These are phyloP conservation scores for Cephus pulcher DNA, from an alignment of 2,888 invertebrate genomes.

Conservation along the genomic window DNA sequence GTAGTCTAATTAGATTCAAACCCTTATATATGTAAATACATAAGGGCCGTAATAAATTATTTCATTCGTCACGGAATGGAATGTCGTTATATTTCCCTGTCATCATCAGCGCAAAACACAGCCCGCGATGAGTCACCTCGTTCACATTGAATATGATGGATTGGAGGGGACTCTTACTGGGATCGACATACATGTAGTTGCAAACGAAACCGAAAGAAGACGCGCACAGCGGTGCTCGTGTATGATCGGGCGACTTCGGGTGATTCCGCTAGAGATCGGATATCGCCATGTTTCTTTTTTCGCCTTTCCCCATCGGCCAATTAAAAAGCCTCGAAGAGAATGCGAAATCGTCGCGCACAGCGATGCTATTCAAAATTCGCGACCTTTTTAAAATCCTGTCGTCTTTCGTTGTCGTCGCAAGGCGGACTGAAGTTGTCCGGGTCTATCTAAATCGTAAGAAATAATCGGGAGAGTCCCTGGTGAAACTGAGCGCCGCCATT, in stretches of 20 bases:
- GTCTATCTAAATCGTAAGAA: neutral
- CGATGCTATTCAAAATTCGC: neutral
- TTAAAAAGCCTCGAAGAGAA: neutral
- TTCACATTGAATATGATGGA: neutral
- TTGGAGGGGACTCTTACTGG: neutral
- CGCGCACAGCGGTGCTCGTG: neutral
- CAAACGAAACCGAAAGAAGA: neutral
- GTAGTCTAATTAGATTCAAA: neutral
- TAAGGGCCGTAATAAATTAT: slow-evolving; percentile 14
- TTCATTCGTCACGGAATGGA: neutral
- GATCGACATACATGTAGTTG: neutral
- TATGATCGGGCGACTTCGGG: neutral
- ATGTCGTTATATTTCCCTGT: neutral
- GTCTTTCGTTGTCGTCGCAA: neutral
- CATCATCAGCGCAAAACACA: neutral
- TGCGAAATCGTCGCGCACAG: neutral
- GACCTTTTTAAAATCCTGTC: neutral
- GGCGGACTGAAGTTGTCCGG: neutral
- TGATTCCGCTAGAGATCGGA: too few relatives aligned
- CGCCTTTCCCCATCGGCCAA: neutral
- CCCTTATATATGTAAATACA: slow-evolving; percentile 13
- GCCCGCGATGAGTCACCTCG: neutral
- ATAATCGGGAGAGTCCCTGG: neutral
- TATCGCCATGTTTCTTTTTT: neutral
- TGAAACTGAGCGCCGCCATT: neutral